Conservation (phyloP, 2,113 vertebrate genomes). For the Circaetus cinerascens region DNA sequence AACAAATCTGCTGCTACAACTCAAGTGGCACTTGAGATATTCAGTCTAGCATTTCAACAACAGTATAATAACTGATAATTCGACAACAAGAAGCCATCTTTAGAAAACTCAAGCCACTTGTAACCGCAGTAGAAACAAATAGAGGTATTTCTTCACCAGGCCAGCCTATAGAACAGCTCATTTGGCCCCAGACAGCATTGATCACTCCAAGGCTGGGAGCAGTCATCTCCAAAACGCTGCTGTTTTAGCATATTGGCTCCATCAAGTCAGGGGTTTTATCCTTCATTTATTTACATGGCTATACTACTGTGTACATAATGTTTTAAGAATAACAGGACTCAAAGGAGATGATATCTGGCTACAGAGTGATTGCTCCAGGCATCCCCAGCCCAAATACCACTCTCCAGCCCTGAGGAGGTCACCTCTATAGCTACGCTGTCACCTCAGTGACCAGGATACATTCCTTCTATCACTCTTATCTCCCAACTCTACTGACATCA, state of each 20-base stretch:
- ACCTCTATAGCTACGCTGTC: background rate
- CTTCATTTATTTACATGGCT: background rate
- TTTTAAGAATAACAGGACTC: background rate
- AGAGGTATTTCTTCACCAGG: background rate
- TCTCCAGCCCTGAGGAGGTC: background rate
- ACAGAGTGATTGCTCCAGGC: rapidly evolving
- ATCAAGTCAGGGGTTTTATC: rapidly evolving
- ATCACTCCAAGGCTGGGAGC: background rate
- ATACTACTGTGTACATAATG: rapidly evolving
- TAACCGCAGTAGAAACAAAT: background rate
- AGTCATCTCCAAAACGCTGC: background rate
- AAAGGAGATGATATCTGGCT: background rate
- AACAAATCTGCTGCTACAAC: conserved; percentile 55
- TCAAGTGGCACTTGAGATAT: conserved; percentile 57
- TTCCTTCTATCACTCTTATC: rapidly evolving
- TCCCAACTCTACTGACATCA: background rate
- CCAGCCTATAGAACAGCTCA: background rate
- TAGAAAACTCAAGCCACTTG: conserved; percentile 37
- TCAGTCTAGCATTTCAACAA: conserved; percentile 50
- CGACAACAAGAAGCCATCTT: conserved; percentile 50
- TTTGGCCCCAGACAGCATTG: background rate
- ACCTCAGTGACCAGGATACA: background rate
- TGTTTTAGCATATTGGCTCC: background rate
- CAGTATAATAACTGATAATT: conserved; percentile 35
- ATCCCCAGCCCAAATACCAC: background rate